Conservation (phyloP, 2,888 invertebrate species). For the Tryphoninae sp. region DNA sequence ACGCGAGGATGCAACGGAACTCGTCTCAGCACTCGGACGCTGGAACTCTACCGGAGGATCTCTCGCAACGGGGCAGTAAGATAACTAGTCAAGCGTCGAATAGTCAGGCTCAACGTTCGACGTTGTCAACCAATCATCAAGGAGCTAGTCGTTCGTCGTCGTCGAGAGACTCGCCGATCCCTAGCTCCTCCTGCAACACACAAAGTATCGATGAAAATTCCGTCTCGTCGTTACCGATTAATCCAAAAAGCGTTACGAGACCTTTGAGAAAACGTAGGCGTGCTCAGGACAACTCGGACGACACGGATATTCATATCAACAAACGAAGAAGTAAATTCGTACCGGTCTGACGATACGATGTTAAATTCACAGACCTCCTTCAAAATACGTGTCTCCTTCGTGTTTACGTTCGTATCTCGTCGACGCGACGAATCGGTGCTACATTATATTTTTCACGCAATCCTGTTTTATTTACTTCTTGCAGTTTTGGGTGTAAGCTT, state of each 20-base stretch:
- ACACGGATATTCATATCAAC: constrained; percentile 66
- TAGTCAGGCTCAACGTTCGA: constrained; percentile 11
- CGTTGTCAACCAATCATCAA: constrained; percentile 7
- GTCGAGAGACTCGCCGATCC: constrained; percentile 42
- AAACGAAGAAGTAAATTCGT: constrained; percentile 70
- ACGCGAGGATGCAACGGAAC: constrained; percentile 45
- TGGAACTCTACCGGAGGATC: constrained; percentile 61
- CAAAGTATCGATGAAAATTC: constrained; percentile 14
- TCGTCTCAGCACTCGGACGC: constrained; percentile 49
- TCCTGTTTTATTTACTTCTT: constrained; percentile 3
- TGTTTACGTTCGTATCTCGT: constrained; percentile 4
- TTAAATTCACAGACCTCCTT: neutral
- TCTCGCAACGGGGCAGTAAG: constrained; percentile 59
- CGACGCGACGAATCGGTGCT: constrained; percentile 19
- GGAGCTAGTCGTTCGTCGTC: constrained; percentile 16
- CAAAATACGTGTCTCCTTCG: neutral
- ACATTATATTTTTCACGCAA: constrained; percentile 6
- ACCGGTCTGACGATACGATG: constrained; percentile 65
- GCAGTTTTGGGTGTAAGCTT: neutral
- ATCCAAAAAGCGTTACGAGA: constrained; percentile 50
- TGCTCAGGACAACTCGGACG: constrained; percentile 63
- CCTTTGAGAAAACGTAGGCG: constrained; percentile 70
- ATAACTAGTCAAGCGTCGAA: constrained; percentile 42
- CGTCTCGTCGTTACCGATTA: constrained; percentile 2
- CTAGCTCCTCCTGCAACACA: constrained; percentile 23